Evolutionary conservation across 2,888 invertebrate species (phyloP).

Genomic region (Drosophila rellima): DNA sequence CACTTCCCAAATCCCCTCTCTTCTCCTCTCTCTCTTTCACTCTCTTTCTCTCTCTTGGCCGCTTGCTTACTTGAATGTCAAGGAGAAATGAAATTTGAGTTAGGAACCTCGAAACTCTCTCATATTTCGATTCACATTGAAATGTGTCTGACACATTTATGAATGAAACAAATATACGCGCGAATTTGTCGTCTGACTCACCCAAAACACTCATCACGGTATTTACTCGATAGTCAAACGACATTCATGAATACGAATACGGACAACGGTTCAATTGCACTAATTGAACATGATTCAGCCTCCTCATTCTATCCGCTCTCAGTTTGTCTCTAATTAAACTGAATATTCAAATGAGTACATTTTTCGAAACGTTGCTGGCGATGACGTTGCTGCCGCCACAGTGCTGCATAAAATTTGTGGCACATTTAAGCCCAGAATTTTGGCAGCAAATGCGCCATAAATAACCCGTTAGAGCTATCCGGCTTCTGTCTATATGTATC

Average conservation of each 20-base stretch:
- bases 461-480: slow-evolving; percentile 37
- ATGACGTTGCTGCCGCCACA: slow-evolving; percentile 20
- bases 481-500: slow-evolving; percentile 24
- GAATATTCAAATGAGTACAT: slow-evolving; percentile 61
- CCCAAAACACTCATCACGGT: slow-evolving; percentile 20
- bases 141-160: slow-evolving; percentile 36
- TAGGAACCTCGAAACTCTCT: background rate
- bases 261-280: slow-evolving; percentile 58
- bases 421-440: slow-evolving; percentile 49
- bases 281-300: slow-evolving; percentile 78
- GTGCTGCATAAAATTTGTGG: slow-evolving; percentile 55
- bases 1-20: background rate
- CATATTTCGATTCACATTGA: slow-evolving; percentile 17
- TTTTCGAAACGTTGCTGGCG: slow-evolving; percentile 26
- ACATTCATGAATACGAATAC: slow-evolving; percentile 22
- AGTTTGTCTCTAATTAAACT: slow-evolving; percentile 69
- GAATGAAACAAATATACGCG: slow-evolving; percentile 46
- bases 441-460: slow-evolving; percentile 50
- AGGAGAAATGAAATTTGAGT: slow-evolving; percentile 11
- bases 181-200: slow-evolving; percentile 28
- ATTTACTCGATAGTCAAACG: slow-evolving; percentile 4
- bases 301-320: background rate
- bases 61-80: background rate
- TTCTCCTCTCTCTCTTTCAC: background rate
- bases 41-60: background rate